Conservation (phyloP, 2,888 invertebrate genomes). For the Piscicola geometra region DNA sequence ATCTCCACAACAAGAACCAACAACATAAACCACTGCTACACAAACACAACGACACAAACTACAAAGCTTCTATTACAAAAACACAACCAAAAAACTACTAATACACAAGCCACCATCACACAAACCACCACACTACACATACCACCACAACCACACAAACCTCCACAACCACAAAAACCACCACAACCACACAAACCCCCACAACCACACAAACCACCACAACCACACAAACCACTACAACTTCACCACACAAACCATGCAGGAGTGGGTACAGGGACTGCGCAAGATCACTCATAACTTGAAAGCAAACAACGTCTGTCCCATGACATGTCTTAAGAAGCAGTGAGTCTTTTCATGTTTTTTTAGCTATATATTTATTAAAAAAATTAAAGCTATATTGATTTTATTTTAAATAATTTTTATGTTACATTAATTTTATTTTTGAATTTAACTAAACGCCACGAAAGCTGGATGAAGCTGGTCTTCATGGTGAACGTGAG, state of each 20-base stretch:
- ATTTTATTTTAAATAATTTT: not conserved
- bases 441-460: not conserved
- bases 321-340: conserved; percentile 89
- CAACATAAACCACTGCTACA: too few relatives aligned
- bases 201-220: not conserved
- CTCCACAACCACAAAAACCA: too few relatives aligned
- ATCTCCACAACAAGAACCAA: too few relatives aligned
- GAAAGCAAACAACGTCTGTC: conserved; percentile 92
- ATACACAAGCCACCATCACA: too few relatives aligned
- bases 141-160: too few relatives aligned
- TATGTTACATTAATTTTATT: not conserved
- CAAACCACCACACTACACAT: too few relatives aligned
- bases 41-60: too few relatives aligned
- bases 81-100: too few relatives aligned
- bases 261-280: conserved; percentile 88
- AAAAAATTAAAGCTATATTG: not conserved
- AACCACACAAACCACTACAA: not conserved
- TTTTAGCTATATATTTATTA: too few relatives aligned
- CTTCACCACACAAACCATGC: conserved; percentile 46
- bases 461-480: conserved; percentile 90
- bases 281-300: conserved; percentile 88
- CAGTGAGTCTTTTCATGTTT: conserved; percentile 70
- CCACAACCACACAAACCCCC: not conserved
- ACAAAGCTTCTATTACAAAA: too few relatives aligned
- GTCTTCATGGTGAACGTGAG: conserved; percentile 86